phyloP scores from a whole-genome alignment of 2,888 invertebrate genomes.

The Torymus tubicola region DNA sequence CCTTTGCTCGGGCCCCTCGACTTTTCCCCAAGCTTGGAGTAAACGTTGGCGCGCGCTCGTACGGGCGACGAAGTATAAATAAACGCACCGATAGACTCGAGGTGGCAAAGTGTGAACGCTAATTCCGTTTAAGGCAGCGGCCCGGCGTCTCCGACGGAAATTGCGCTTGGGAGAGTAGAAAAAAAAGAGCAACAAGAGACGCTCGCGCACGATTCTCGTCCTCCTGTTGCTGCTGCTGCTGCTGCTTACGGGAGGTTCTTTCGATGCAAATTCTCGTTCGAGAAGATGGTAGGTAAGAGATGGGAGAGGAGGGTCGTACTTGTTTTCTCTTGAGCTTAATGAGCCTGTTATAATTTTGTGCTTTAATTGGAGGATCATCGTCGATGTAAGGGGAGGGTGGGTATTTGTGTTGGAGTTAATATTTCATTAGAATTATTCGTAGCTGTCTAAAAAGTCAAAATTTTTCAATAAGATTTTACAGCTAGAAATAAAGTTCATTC shows the following conservation, averaged over 20 bases:
- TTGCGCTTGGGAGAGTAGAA: constrained; percentile 61
- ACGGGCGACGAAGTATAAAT: neutral
- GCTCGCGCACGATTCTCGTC: constrained; percentile 54
- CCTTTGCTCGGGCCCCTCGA: too few relatives aligned
- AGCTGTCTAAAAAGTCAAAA: too few relatives aligned
- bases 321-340: constrained; percentile 50
- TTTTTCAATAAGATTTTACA: too few relatives aligned
- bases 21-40: too few relatives aligned
- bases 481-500: too few relatives aligned
- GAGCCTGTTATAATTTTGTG: constrained; percentile 49
- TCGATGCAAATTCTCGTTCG: constrained; percentile 68
- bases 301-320: neutral
- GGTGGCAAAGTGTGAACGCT: constrained; percentile 67
- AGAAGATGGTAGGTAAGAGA: neutral
- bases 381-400: neutral
- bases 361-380: constrained; percentile 52
- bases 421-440: too few relatives aligned
- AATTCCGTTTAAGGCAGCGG: constrained; percentile 71
- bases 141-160: constrained; percentile 66
- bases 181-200: constrained; percentile 71
- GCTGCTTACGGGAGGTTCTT: constrained; percentile 61
- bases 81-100: constrained; percentile 43
- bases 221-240: constrained; percentile 45
- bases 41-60: too few relatives aligned
- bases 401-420: too few relatives aligned